Percentiles rank a stretch among this genome's conserved stretches.
Conservation (phyloP, 2,797 vertebrate genomes). For the Gephyroberyx darwinii region DNA sequence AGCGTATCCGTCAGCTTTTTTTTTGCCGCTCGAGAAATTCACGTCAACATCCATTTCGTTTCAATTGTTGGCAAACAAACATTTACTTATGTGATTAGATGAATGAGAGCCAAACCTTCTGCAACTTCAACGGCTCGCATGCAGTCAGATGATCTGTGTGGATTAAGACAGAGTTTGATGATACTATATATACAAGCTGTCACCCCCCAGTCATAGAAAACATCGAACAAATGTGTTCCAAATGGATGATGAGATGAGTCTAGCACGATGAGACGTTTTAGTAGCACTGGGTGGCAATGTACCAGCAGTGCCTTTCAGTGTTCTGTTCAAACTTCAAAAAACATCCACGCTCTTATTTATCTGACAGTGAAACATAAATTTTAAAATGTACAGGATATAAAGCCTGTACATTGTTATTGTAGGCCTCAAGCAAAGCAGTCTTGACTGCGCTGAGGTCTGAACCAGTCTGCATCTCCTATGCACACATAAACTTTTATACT, state of each 20-base stretch:
- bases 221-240: slow-evolving; percentile 1
- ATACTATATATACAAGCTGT: slow-evolving; percentile 41
- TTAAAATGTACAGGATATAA: no score
- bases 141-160: slow-evolving; percentile 26
- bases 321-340: no score
- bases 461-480: no score
- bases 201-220: background rate
- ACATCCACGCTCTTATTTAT: no score
- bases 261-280: background rate
- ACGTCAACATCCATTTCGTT: slow-evolving; percentile 37
- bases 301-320: background rate
- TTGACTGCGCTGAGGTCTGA: no score
- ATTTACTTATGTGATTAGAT: slow-evolving; percentile 58
- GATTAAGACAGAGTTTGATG: slow-evolving; percentile 41
- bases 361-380: no score
- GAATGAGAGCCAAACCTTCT: slow-evolving; percentile 33
- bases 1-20: slow-evolving; percentile 13
- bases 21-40: slow-evolving; percentile 23
- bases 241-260: background rate
- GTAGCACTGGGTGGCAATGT: background rate
- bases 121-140: slow-evolving; percentile 10
- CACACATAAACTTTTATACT: no score
- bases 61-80: slow-evolving; percentile 42
- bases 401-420: no score
- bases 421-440: no score